A percentile compares a stretch with the other conserved stretches of the same genome.
These are phyloP conservation scores for Callosobruchus maculatus DNA, from an alignment of 2,888 invertebrate genomes.

Conservation along the genomic window DNA sequence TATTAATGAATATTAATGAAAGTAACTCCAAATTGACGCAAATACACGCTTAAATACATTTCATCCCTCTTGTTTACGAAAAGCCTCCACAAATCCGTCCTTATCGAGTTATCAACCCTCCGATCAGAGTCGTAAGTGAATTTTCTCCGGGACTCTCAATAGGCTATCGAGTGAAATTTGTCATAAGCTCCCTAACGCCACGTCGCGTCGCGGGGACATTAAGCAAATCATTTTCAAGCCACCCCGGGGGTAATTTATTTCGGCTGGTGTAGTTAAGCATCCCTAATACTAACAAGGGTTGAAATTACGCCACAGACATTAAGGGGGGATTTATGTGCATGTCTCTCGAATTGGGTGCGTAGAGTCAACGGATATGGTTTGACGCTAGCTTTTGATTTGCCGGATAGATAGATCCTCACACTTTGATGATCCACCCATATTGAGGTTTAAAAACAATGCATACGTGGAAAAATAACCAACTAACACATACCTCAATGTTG, in stretches of 20 bases:
- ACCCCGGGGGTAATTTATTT: conserved; percentile 37
- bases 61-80: not conserved
- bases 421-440: too few relatives aligned
- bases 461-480: too few relatives aligned
- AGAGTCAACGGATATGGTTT: not conserved
- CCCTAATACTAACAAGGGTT: conserved; percentile 33
- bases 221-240: conserved; percentile 40
- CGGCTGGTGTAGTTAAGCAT: conserved; percentile 30
- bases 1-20: not conserved
- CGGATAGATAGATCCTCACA: not conserved
- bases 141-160: conserved; percentile 24
- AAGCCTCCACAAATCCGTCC: not conserved
- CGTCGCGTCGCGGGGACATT: conserved; percentile 18
- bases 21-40: not conserved
- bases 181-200: conserved; percentile 26
- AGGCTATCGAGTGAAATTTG: conserved; percentile 39
- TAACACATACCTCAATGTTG: too few relatives aligned
- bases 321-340: not conserved
- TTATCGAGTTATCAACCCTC: not conserved
- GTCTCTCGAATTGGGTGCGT: not conserved
- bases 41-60: not conserved
- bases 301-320: conserved; percentile 33
- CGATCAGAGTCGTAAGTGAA: conserved; percentile 9
- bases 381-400: not conserved
- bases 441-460: too few relatives aligned